Conservation (phyloP, 2,797 vertebrate genomes). For the Capromys pilorides region DNA sequence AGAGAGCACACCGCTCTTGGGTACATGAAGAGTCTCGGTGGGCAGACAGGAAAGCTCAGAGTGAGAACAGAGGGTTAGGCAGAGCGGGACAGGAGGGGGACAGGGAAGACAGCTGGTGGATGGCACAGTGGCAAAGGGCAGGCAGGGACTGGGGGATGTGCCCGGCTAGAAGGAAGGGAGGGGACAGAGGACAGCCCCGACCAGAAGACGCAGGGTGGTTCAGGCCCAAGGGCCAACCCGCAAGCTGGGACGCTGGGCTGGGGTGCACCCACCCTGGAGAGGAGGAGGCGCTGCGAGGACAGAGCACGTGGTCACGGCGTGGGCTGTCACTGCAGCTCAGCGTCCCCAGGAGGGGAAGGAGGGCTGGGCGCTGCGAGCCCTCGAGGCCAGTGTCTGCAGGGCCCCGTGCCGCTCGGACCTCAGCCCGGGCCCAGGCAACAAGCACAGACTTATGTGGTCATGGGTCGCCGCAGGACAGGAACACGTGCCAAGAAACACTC, state of each 20-base stretch:
- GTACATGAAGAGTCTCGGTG: background rate
- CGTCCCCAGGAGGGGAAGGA: background rate
- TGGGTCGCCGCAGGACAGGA: background rate
- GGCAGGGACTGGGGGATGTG: background rate
- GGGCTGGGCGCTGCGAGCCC: fast-evolving
- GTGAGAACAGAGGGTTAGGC: background rate
- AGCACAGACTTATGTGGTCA: fast-evolving
- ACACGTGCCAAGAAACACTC: background rate
- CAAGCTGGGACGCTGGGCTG: background rate
- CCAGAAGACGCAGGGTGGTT: background rate
- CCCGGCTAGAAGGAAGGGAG: background rate
- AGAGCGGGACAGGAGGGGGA: background rate
- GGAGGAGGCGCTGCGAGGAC: background rate
- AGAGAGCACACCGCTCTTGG: background rate
- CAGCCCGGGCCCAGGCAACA: too few species aligned
- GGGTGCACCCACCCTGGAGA: fast-evolving
- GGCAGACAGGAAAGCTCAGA: background rate
- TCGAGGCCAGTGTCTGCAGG: background rate
- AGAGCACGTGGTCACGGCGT: fast-evolving
- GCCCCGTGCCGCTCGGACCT: fast-evolving
- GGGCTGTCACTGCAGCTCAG: fast-evolving
- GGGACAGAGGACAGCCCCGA: background rate
- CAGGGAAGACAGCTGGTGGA: background rate
- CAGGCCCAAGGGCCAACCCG: fast-evolving
- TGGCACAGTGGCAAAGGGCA: fast-evolving